Conservation (phyloP, 2,797 vertebrate genomes). For the Luscinia luscinia region DNA sequence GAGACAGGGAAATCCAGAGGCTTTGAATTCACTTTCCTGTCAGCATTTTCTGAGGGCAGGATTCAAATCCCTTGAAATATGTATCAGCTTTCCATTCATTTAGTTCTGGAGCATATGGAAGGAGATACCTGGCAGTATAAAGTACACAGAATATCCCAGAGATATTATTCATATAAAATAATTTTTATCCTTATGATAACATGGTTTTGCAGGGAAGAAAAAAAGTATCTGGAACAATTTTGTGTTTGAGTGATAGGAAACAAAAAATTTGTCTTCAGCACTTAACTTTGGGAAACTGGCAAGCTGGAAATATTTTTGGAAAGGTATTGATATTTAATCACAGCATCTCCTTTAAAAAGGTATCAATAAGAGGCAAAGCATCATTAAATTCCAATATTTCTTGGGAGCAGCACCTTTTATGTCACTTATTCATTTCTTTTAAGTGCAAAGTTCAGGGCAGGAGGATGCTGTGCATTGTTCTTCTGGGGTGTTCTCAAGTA, state of each 20-base stretch:
- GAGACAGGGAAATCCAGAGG: neutral
- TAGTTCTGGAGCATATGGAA: neutral
- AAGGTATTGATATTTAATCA: neutral
- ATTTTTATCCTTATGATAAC: neutral
- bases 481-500: neutral
- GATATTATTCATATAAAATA: neutral
- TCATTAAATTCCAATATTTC: neutral
- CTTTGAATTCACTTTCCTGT: neutral
- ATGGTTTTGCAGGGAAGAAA: rapidly evolving
- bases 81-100: neutral
- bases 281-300: neutral
- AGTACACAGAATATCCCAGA: neutral
- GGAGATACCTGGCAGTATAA: neutral
- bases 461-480: neutral
- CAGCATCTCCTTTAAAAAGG: neutral
- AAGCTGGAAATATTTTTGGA: neutral
- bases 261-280: neutral
- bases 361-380: neutral
- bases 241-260: neutral
- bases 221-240: neutral
- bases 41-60: neutral
- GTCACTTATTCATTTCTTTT: neutral
- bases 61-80: neutral
- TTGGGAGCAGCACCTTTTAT: neutral
- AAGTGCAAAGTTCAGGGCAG: neutral